Evolutionary conservation across 2,888 invertebrate genomes (phyloP).

Genomic region (Cylindroiulus punctatus): DNA sequence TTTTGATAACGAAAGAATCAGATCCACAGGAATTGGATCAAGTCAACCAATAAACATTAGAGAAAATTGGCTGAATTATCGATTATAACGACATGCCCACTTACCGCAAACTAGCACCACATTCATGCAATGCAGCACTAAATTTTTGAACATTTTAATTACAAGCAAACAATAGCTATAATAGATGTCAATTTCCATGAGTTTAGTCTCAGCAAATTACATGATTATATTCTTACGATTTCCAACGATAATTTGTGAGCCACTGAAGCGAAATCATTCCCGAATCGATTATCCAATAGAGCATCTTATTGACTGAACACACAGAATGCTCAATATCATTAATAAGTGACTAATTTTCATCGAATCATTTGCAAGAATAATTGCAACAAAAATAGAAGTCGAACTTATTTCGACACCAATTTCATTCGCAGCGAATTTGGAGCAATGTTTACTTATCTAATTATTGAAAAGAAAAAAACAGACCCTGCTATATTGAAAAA

Average conservation of each 20-base stretch:
- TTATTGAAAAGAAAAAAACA: no score
- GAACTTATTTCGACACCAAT: background rate
- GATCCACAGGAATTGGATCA: background rate
- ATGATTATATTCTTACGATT: background rate
- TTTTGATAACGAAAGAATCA: background rate
- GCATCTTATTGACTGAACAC: background rate
- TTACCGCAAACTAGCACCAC: background rate
- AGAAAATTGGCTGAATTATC: background rate
- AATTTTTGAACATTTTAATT: slow-evolving; percentile 21
- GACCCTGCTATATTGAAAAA: no score
- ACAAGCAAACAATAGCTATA: background rate
- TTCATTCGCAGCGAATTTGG: no score
- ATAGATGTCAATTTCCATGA: background rate
- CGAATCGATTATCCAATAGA: background rate
- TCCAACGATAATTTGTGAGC: background rate
- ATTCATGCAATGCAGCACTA: slow-evolving; percentile 6
- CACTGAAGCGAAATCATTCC: background rate
- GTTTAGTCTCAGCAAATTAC: background rate
- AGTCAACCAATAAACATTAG: slow-evolving; percentile 15
- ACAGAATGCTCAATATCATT: background rate
- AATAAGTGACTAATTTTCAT: background rate
- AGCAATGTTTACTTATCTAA: no score
- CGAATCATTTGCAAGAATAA: background rate
- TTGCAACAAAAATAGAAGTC: background rate
- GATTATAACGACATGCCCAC: slow-evolving; percentile 12